phyloP scores from a whole-genome alignment of 2,888 invertebrate species.

The Nephrotoma guestfalica region DNA sequence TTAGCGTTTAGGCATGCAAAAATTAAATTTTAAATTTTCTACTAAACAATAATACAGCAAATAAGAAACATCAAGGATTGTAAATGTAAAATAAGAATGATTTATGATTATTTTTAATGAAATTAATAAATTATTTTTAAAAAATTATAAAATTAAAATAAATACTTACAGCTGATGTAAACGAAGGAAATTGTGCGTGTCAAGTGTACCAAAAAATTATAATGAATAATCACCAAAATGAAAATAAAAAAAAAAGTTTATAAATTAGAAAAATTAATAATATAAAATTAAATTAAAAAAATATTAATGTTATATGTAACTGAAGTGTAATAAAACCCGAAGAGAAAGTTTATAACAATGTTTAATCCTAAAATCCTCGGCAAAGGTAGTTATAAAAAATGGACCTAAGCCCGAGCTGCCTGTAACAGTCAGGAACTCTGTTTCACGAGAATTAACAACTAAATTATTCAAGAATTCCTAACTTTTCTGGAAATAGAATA shows the following conservation, averaged over 20 bases:
- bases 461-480: too few species aligned
- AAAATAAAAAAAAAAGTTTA: neutral
- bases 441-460: too few species aligned
- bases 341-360: too few species aligned
- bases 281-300: neutral
- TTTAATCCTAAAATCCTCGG: too few species aligned
- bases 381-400: too few species aligned
- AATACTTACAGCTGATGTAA: neutral
- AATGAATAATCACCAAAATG: neutral
- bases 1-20: neutral
- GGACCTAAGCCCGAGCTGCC: too few species aligned
- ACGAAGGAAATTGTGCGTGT: neutral
- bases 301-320: too few species aligned
- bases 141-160: neutral
- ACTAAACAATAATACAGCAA: neutral
- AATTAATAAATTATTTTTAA: neutral
- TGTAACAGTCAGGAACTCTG: too few species aligned
- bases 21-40: neutral
- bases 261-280: neutral
- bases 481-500: too few species aligned
- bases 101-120: neutral
- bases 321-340: too few species aligned
- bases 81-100: neutral
- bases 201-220: neutral
- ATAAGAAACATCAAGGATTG: neutral